These are phyloP conservation scores for Tympanoctomys barrerae DNA, from an alignment of 2,797 vertebrate species.

Conservation along the genomic window DNA sequence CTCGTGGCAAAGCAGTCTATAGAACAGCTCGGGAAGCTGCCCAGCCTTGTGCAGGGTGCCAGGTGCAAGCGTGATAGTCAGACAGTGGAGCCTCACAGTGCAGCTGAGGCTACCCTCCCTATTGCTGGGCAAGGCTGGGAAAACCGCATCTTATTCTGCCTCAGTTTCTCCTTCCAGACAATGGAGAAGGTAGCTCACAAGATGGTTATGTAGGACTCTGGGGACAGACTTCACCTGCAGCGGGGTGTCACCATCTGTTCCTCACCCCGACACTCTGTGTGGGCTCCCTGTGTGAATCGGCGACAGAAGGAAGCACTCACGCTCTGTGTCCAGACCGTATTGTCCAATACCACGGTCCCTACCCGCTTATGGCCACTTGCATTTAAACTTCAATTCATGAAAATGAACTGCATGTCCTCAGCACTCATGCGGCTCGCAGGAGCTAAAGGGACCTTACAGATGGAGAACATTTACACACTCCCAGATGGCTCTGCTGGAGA, in stretches of 20 bases:
- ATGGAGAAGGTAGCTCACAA: not conserved
- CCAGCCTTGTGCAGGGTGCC: not conserved
- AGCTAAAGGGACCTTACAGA: accelerated
- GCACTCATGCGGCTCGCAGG: not conserved
- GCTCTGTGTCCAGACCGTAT: accelerated
- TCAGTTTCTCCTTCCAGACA: not conserved
- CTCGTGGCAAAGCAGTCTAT: accelerated
- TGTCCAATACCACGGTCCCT: accelerated
- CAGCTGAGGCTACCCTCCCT: accelerated
- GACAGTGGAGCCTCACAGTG: accelerated
- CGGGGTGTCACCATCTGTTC: no score
- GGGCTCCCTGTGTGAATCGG: accelerated
- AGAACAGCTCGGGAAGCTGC: accelerated
- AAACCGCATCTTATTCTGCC: no score
- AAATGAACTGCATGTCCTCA: not conserved
- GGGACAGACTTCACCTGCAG: not conserved
- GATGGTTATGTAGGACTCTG: no score
- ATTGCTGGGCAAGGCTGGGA: accelerated
- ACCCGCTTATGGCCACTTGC: not conserved
- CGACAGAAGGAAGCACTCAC: accelerated
- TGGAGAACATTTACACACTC: accelerated
- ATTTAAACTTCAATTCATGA: not conserved
- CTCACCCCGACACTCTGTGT: accelerated
- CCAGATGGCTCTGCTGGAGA: not conserved
- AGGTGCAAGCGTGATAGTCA: accelerated